phyloP scores from a whole-genome alignment of 2,888 invertebrate species.

The Pterostichus niger region DNA sequence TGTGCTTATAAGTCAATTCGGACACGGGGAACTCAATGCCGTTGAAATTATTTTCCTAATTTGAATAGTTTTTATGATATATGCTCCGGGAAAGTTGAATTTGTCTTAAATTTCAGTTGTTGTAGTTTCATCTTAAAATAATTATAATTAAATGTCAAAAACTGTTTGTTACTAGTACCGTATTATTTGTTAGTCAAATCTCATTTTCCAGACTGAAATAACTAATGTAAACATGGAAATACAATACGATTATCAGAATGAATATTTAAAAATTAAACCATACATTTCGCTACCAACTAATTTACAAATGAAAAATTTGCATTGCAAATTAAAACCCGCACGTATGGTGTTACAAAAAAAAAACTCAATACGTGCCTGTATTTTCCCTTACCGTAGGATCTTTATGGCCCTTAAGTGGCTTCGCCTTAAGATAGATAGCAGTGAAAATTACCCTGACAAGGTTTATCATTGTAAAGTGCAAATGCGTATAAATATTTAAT shows the following conservation, averaged over 20 bases:
- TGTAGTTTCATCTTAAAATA: too few species aligned
- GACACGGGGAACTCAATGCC: too few species aligned
- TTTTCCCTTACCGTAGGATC: neutral
- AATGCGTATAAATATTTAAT: slow-evolving; percentile 33
- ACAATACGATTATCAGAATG: slow-evolving; percentile 15
- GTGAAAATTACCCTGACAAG: slow-evolving; percentile 27
- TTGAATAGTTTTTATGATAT: too few species aligned
- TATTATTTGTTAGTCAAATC: too few species aligned
- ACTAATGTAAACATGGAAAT: too few species aligned
- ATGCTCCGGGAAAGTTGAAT: too few species aligned
- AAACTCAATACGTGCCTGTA: slow-evolving; percentile 10
- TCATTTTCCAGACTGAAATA: too few species aligned
- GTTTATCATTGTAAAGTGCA: slow-evolving; percentile 10
- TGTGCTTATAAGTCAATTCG: too few species aligned
- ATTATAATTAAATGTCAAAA: too few species aligned
- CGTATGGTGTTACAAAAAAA: neutral
- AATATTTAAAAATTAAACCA: slow-evolving; percentile 1
- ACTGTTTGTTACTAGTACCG: too few species aligned
- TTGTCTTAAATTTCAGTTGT: too few species aligned
- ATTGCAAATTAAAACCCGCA: slow-evolving; percentile 21
- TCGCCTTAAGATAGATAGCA: slow-evolving; percentile 30
- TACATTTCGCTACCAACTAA: neutral
- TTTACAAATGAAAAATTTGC: slow-evolving; percentile 20
- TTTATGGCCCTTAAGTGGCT: slow-evolving; percentile 34
- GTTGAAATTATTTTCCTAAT: too few species aligned